Percentiles rank a stretch among this genome's conserved stretches.
phyloP scores from a whole-genome alignment of 2,888 invertebrate species.

The Asteroscopus sphinx region DNA sequence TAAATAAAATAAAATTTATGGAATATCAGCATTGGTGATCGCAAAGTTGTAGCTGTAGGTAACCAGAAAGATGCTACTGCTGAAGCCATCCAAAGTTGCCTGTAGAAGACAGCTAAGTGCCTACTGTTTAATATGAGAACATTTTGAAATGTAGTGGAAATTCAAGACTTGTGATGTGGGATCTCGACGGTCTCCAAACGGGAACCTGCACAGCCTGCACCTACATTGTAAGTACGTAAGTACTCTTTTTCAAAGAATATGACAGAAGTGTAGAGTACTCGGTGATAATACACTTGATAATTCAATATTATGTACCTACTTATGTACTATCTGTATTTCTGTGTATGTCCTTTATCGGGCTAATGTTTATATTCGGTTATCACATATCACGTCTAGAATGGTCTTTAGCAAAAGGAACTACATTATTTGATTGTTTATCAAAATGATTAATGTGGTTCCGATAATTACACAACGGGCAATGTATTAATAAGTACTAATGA shows the following conservation, averaged over 20 bases:
- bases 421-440: slow-evolving; percentile 27
- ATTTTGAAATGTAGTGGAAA: too few relatives aligned
- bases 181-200: too few relatives aligned
- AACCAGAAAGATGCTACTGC: too few relatives aligned
- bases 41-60: too few relatives aligned
- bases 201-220: too few relatives aligned
- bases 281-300: slow-evolving; percentile 8
- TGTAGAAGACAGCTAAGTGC: too few relatives aligned
- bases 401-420: slow-evolving; percentile 28
- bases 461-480: slow-evolving; percentile 38
- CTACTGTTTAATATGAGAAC: too few relatives aligned
- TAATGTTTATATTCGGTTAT: slow-evolving; percentile 34
- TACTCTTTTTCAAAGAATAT: not conserved
- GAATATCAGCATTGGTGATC: too few relatives aligned
- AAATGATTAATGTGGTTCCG: slow-evolving; percentile 43
- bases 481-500: not conserved
- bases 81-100: too few relatives aligned
- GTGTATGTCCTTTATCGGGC: slow-evolving; percentile 19
- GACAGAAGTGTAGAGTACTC: not conserved
- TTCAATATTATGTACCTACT: not conserved
- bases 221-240: not conserved
- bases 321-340: not conserved
- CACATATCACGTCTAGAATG: slow-evolving; percentile 32
- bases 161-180: too few relatives aligned
- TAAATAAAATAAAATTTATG: too few relatives aligned